Evolutionary conservation across 2,888 invertebrate species (phyloP).

Genomic region (Tenodera sinensis): DNA sequence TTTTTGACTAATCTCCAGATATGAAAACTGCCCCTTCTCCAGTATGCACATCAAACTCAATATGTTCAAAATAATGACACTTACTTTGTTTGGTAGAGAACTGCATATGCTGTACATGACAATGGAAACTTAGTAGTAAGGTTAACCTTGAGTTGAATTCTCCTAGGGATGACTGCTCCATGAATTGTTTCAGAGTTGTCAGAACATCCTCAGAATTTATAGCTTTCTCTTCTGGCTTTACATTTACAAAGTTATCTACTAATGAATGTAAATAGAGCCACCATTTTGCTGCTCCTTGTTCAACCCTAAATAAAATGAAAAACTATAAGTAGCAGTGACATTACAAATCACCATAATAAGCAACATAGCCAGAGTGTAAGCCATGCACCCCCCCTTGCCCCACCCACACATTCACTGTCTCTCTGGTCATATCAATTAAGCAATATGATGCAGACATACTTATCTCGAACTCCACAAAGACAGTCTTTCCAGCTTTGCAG

Average conservation of each 20-base stretch:
- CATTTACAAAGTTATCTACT: constrained; percentile 57
- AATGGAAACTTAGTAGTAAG: constrained; percentile 76
- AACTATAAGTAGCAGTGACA: not conserved
- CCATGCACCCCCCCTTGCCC: no score
- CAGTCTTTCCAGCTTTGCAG: constrained; percentile 84
- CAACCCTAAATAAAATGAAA: constrained; percentile 51
- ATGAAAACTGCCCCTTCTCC: no score
- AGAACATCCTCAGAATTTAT: constrained; percentile 47
- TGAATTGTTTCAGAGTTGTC: constrained; percentile 69
- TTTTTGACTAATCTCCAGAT: no score
- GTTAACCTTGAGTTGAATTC: constrained; percentile 78
- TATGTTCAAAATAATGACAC: not conserved
- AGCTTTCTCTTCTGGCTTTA: constrained; percentile 39
- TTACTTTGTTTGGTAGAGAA: not conserved
- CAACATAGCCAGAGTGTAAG: no score
- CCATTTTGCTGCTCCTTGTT: constrained; percentile 72
- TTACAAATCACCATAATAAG: no score
- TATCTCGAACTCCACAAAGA: constrained; percentile 42
- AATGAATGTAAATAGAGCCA: constrained; percentile 86
- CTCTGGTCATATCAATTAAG: no score
- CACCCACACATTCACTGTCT: no score
- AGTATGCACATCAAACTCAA: no score
- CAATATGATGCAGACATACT: not conserved
- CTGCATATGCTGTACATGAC: constrained; percentile 60
- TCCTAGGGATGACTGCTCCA: constrained; percentile 77